Evolutionary conservation across 2,888 invertebrate species (phyloP).

Genomic region (Amphimallon solstitiale): DNA sequence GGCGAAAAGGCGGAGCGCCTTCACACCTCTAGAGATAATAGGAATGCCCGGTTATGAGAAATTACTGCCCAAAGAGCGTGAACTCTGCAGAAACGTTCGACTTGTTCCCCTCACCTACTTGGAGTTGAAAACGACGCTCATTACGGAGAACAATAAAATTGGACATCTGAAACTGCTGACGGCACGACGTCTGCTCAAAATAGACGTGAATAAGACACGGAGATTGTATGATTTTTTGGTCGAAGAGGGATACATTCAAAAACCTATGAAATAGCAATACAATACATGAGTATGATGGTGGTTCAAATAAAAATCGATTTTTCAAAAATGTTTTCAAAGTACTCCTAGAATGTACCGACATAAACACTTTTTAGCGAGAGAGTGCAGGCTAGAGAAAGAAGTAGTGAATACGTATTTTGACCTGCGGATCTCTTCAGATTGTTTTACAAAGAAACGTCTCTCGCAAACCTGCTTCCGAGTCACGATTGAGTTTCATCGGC

Average conservation of each 20-base stretch:
- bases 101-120: conserved; percentile 82
- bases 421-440: too few relatives aligned
- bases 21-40: conserved; percentile 72
- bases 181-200: conserved; percentile 85
- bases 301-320: too few relatives aligned
- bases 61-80: conserved; percentile 75
- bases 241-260: conserved; percentile 76
- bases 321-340: not conserved
- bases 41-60: conserved; percentile 83
- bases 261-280: conserved; percentile 54
- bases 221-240: conserved; percentile 84
- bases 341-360: too few relatives aligned
- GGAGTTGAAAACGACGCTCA: conserved; percentile 79
- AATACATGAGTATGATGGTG: not conserved
- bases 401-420: too few relatives aligned
- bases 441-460: too few relatives aligned
- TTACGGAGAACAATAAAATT: conserved; percentile 79
- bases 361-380: too few relatives aligned
- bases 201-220: conserved; percentile 93
- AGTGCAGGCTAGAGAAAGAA: too few relatives aligned
- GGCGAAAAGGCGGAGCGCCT: conserved; percentile 60
- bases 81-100: conserved; percentile 79
- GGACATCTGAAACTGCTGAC: conserved; percentile 81
- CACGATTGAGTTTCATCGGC: too few relatives aligned
- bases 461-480: too few relatives aligned